Evolutionary conservation across 2,113 vertebrate species (phyloP), one percentile per base, ranked within the genome.

Genomic region (Oplegnathus fasciatus): DNA sequence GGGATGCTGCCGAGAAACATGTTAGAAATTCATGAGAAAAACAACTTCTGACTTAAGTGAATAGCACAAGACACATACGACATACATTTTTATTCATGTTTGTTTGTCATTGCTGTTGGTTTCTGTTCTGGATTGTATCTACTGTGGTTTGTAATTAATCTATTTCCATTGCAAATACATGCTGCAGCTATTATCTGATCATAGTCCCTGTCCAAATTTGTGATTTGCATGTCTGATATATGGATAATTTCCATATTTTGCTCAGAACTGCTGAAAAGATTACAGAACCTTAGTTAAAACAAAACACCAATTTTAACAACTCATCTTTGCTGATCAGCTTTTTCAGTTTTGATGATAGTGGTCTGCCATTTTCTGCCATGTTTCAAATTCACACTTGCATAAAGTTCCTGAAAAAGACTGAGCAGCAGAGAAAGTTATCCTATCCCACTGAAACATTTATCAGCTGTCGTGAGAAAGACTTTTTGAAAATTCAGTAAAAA

Each of bases 11-110:
- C 0, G 24, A 75, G 48, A 30, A 80, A 75, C 44, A 54, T 55
- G 65, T 75, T 48, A 48, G 44, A 40, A 75, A 89, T 83, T 80
- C 75, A 85, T 80, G 61, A 84, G 72, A 48, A 82, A 89, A 70
- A 58, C 64, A 61, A 42, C 42, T 50, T 81, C 30, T 58, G 68
- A 88, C 11, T 79, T 15, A 18, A 60, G 24, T 75, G 70, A 77
- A 73, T 6, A 9, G 14, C 28, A 80, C 17, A 58, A 65, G 18
- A 54, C 9, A 75, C 4, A 50, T 40, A 24, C 17, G 0, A 26
- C 20, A 48, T 13, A n/a, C 9, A 64, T 17, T 80, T 75, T 44
- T 72, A 67, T 68, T 77, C 32, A 34, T 37, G 61, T 13, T 61
- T 15, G 17, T 76, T 54, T 34, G 26, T 48, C 18, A 10, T 30